These are phyloP conservation scores for Macrosteles quadrilineatus DNA, from an alignment of 1,140 invertebrate species.

Conservation along the genomic window DNA sequence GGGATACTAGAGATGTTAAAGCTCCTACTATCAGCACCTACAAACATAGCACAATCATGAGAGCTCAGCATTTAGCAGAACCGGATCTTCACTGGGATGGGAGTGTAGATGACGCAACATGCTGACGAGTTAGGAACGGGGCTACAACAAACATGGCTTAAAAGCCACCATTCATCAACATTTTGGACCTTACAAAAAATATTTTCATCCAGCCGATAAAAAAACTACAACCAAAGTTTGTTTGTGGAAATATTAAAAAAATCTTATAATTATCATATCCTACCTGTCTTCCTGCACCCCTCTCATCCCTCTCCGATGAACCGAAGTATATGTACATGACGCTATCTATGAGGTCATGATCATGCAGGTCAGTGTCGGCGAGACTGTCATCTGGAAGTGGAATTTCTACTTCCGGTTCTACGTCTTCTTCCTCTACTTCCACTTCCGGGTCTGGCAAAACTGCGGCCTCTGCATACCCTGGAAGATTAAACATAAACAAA, in stretches of 20 bases:
- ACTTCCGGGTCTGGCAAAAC: slow-evolving; percentile 28
- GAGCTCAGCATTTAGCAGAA: too few relatives aligned
- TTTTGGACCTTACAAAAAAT: too few relatives aligned
- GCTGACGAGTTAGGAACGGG: slow-evolving; percentile 42
- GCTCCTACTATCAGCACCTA: too few relatives aligned
- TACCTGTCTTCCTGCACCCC: slow-evolving; percentile 48
- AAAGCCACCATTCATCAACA: too few relatives aligned
- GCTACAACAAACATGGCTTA: too few relatives aligned
- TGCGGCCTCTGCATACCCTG: slow-evolving; percentile 24
- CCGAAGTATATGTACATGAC: slow-evolving; percentile 62
- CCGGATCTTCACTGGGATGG: slow-evolving; percentile 35
- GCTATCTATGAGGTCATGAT: slow-evolving; percentile 58
- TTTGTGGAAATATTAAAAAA: too few relatives aligned
- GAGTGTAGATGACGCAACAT: slow-evolving; percentile 37
- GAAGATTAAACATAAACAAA: not conserved
- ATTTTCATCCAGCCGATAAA: too few relatives aligned
- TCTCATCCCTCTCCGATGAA: slow-evolving; percentile 47
- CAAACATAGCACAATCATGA: too few relatives aligned
- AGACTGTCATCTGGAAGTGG: slow-evolving; percentile 40
- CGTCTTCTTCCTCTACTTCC: slow-evolving; percentile 14
- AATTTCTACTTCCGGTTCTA: slow-evolving; percentile 26
- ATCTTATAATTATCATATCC: too few relatives aligned
- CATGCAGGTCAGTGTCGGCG: slow-evolving; percentile 50
- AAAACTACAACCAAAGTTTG: too few relatives aligned
- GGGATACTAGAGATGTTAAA: too few relatives aligned